These are phyloP conservation scores for Phengaris alcon DNA, from an alignment of 2,888 invertebrate species.

Conservation along the genomic window DNA sequence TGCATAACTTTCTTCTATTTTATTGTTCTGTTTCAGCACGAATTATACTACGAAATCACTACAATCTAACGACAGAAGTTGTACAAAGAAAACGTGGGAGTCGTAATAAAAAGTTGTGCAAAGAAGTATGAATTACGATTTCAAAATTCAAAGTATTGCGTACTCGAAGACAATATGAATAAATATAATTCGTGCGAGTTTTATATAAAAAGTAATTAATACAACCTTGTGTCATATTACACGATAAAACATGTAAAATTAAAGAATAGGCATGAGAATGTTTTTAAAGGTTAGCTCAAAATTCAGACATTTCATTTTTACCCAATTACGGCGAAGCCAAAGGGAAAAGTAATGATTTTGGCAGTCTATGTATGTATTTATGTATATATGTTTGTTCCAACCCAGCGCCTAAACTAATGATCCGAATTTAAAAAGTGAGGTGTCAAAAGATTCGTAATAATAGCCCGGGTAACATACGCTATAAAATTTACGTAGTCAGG, in stretches of 20 bases:
- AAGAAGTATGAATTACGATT: constrained; percentile 19
- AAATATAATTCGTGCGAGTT: constrained; percentile 7
- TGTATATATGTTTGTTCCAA: no score
- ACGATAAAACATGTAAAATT: neutral
- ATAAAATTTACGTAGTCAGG: no score
- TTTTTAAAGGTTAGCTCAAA: constrained; percentile 6
- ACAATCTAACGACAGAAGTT: constrained; percentile 3
- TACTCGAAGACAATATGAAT: constrained; percentile 15
- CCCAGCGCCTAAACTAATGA: no score
- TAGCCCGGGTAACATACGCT: no score
- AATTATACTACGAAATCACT: constrained; percentile 20
- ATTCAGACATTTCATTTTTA: neutral
- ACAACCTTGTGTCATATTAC: constrained; percentile 15
- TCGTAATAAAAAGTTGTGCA: constrained; percentile 24
- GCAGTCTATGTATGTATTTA: no score
- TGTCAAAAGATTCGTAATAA: no score
- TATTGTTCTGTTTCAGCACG: constrained; percentile 6
- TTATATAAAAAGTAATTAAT: neutral
- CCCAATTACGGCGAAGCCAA: neutral
- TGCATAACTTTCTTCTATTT: constrained; percentile 19
- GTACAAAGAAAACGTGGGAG: constrained; percentile 28
- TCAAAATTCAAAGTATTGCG: constrained; percentile 14
- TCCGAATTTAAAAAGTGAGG: no score
- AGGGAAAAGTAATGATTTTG: no score
- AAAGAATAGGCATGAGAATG: neutral